Percentiles rank a stretch among this genome's conserved stretches.
Conservation (phyloP, 2,113 vertebrate species). For the Chroicocephalus ridibundus region DNA sequence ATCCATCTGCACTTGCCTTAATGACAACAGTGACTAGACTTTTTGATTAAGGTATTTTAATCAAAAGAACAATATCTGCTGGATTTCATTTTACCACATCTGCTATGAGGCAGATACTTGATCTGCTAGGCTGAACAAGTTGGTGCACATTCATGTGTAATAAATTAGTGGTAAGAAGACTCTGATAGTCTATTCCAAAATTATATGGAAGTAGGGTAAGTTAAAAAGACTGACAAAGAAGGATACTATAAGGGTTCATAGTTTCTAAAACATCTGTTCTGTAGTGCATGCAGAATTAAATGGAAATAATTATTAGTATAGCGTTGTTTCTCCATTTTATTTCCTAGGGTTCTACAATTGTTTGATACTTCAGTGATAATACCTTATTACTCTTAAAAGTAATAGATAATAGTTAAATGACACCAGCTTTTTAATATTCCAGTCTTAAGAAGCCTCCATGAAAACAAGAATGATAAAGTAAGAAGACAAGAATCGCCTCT, state of each 20-base stretch:
- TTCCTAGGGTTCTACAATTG: not conserved
- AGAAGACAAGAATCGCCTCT: not conserved
- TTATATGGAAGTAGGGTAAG: not conserved
- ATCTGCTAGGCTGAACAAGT: not conserved
- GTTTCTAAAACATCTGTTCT: not conserved
- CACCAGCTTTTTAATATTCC: not conserved
- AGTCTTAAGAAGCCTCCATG: not conserved
- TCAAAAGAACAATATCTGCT: slow-evolving; percentile 1
- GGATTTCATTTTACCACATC: slow-evolving; percentile 13
- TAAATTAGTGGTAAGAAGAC: slow-evolving; percentile 14
- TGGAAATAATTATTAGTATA: not conserved
- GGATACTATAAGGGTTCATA: not conserved
- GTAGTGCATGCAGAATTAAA: not conserved
- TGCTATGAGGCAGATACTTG: slow-evolving; percentile 3
- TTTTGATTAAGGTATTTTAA: slow-evolving; percentile 38
- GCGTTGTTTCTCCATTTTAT: not conserved
- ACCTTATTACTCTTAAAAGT: not conserved
- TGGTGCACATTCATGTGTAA: not conserved
- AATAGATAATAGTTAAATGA: not conserved
- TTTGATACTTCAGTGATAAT: not conserved
- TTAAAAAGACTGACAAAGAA: not conserved
- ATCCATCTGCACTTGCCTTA: not conserved
- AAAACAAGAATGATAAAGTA: not conserved
- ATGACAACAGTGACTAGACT: not conserved
- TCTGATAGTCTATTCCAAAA: not conserved